Conservation (phyloP, 2,113 vertebrate species). For the Cettia cetti region DNA sequence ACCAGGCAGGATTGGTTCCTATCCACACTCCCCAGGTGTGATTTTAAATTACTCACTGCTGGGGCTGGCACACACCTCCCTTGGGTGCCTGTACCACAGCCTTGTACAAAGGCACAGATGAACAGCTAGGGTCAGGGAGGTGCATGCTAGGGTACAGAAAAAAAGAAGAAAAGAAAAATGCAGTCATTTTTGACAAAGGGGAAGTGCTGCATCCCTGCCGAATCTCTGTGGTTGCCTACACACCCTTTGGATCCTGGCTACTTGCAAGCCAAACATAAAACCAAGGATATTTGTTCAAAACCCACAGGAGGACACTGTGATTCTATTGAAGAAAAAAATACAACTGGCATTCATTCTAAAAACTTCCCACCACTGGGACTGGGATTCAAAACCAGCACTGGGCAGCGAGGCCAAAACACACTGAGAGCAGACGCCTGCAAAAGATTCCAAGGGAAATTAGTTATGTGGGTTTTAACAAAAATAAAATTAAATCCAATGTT, state of each 20-base stretch:
- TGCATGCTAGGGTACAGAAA: background rate
- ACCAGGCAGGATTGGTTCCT: background rate
- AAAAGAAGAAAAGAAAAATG: background rate
- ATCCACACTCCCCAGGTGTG: background rate
- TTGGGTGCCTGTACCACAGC: background rate
- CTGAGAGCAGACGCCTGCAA: constrained; percentile 51
- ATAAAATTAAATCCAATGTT: constrained; percentile 29
- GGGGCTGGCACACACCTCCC: background rate
- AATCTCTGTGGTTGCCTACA: background rate
- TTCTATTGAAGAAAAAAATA: constrained; percentile 39
- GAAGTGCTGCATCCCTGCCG: background rate
- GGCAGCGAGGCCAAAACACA: constrained; percentile 62
- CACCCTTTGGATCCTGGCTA: background rate
- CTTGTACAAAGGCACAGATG: fast-evolving
- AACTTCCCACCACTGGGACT: constrained; percentile 57
- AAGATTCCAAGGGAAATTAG: constrained; percentile 48
- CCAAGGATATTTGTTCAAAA: constrained; percentile 44
- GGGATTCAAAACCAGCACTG: constrained; percentile 50
- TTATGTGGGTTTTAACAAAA: constrained; percentile 48
- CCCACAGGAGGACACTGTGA: constrained; percentile 29
- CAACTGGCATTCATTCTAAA: constrained; percentile 58
- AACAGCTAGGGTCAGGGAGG: background rate
- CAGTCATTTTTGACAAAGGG: background rate
- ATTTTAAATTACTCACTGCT: background rate
- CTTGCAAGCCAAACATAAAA: background rate